Conservation (phyloP, 1,140 invertebrate genomes). For the Eumaeus atala region DNA sequence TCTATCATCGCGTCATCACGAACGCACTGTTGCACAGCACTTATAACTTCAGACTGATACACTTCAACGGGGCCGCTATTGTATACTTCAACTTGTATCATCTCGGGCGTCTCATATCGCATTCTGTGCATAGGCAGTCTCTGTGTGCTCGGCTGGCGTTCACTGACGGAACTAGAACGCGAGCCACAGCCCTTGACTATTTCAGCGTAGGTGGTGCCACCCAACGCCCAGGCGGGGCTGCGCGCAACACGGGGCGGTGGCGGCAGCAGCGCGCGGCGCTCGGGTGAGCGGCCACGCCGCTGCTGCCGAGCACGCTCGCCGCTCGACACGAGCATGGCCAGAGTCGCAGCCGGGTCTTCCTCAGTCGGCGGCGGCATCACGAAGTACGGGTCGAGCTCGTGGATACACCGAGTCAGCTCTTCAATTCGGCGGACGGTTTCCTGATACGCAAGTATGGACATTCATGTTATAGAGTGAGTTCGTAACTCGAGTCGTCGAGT, state of each 20-base stretch:
- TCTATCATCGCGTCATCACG: conserved; percentile 20
- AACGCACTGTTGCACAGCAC: conserved; percentile 23
- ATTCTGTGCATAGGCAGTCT: conserved; percentile 33
- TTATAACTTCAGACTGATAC: conserved; percentile 24
- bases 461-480: conserved; percentile 61
- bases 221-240: conserved; percentile 83
- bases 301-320: conserved; percentile 47
- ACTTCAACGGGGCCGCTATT: conserved; percentile 13
- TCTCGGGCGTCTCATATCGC: conserved; percentile 22
- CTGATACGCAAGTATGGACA: conserved; percentile 80
- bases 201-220: conserved; percentile 84
- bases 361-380: conserved; percentile 51
- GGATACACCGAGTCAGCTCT: conserved; percentile 80
- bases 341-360: conserved; percentile 43
- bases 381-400: conserved; percentile 83
- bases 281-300: conserved; percentile 42
- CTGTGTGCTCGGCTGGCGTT: conserved; percentile 35
- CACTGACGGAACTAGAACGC: conserved; percentile 43
- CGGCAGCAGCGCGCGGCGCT: conserved; percentile 27
- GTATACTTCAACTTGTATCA: conserved; percentile 7
- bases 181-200: conserved; percentile 79
- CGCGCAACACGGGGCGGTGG: conserved; percentile 79
- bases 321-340: conserved; percentile 56
- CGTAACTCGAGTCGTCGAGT: conserved; percentile 32
- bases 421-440: conserved; percentile 80